Base-by-base conservation (phyloP, 2,113 vertebrate species). In the Nyctibius bracteatus region DNA sequence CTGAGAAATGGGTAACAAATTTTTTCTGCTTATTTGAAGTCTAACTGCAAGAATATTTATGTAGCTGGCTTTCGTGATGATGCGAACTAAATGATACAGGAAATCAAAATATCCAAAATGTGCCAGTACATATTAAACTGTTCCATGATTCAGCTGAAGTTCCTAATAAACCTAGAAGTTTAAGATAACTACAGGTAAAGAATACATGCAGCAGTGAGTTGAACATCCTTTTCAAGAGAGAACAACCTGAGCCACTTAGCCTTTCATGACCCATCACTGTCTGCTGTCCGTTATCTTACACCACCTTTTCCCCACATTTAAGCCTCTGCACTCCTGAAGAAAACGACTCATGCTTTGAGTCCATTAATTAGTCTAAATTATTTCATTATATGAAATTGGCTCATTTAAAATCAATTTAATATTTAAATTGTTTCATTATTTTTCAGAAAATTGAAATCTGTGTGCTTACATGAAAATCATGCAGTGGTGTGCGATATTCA, bases 301-400 rank as follows among this genome's bases (percentile, higher is more conserved):
- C 3, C 33, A 52, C 6, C 5, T 77, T 78, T 46, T 70, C 28
- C 10, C 22, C 16, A 30, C 19, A 28, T 28, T 22, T 59, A 68
- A 51, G 65, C 9, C 8, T 57, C 37, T 43, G 6, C 8, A 68
- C 13, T 67, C 28, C 30, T 62, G 31, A 93, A 59, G 55, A 70
- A 91, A 81, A 66, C 0, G 0, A 37, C 6, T 81, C 25, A n/a
- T 54, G 15, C 5, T 3, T 47, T 88, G 51, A 37, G n/a, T 89
- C 13, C 33, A 86, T 51, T 73, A 80, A 71, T 71, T 22, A 61
- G 21, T 39, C 27, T 43, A 43, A 67, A 87, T 49, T 71, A 74
- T 67, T 87, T 67, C 55, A 62, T 43, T 70, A 55, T 44, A 23
- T 87, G 27, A 74, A 91, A 91, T 19, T 33, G 12, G 1, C 4